A percentile compares a stretch with the other conserved stretches of the same genome.
These are phyloP conservation scores for Meiosimyza platycephala DNA, from an alignment of 2,888 invertebrate species.

Conservation along the genomic window DNA sequence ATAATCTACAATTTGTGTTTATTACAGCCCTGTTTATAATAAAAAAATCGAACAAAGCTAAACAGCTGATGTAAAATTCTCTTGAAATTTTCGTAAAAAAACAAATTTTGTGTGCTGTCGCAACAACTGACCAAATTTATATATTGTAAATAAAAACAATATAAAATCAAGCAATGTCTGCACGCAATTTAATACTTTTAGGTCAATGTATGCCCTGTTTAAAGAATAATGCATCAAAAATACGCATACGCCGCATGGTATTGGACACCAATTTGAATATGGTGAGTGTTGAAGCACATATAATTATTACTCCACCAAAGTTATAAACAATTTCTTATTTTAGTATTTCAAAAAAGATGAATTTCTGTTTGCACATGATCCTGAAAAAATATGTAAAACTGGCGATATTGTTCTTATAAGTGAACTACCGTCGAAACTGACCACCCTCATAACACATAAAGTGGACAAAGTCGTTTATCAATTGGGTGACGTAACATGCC, in stretches of 20 bases:
- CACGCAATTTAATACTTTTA: constrained; percentile 72
- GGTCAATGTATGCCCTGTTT: constrained; percentile 84
- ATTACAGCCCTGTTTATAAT: too few relatives aligned
- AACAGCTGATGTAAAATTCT: not conserved
- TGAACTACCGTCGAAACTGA: constrained; percentile 77
- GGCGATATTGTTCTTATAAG: constrained; percentile 87
- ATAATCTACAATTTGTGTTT: too few relatives aligned
- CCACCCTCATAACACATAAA: constrained; percentile 82
- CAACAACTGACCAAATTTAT: too few relatives aligned
- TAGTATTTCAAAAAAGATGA: constrained; percentile 84
- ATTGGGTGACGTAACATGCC: constrained; percentile 87
- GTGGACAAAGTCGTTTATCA: constrained; percentile 84
- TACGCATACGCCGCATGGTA: constrained; percentile 79
- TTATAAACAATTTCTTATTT: constrained; percentile 52
- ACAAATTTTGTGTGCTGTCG: not conserved
- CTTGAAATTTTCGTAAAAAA: not conserved
- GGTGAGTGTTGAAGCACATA: constrained; percentile 69
- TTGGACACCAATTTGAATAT: constrained; percentile 81
- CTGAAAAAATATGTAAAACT: constrained; percentile 79
- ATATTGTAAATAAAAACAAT: constrained; percentile 31
- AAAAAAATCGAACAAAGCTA: not conserved
- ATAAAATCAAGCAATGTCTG: constrained; percentile 60
- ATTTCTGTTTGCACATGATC: constrained; percentile 82
- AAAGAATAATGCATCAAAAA: constrained; percentile 83
- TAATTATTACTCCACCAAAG: not conserved